These are phyloP conservation scores for Manduca sexta DNA, from an alignment of 1,140 invertebrate genomes.

Conservation along the genomic window DNA sequence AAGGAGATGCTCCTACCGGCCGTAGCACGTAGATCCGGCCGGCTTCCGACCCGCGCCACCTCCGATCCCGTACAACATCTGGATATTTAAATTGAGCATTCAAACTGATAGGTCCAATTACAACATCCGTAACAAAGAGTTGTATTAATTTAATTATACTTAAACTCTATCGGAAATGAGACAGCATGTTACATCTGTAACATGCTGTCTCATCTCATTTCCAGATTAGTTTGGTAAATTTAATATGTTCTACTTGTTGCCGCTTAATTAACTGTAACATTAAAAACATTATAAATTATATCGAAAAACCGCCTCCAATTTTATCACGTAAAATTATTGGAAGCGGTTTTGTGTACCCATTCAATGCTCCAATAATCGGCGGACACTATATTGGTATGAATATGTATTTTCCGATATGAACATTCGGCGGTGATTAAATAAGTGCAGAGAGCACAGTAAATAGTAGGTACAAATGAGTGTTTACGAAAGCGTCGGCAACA, in stretches of 20 bases:
- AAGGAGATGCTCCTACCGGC: conserved; percentile 17
- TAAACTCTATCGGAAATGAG: conserved; percentile 13
- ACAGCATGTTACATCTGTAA: too few relatives aligned
- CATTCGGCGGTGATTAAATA: conserved; percentile 15
- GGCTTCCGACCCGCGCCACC: conserved; percentile 17
- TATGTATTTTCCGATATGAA: too few relatives aligned
- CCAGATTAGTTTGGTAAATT: too few relatives aligned
- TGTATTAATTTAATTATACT: conserved; percentile 21
- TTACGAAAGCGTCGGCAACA: conserved; percentile 44
- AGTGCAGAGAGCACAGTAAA: conserved; percentile 26
- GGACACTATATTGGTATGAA: too few relatives aligned
- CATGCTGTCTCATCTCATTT: too few relatives aligned
- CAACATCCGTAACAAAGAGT: conserved; percentile 24
- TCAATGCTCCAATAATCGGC: too few relatives aligned
- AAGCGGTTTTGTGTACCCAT: too few relatives aligned
- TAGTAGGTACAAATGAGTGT: conserved; percentile 43
- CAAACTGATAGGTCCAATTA: conserved; percentile 35
- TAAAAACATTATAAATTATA: conserved; percentile 3
- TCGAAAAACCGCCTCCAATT: not conserved
- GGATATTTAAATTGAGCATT: conserved; percentile 39
- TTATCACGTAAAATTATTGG: too few relatives aligned
- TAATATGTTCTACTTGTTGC: too few relatives aligned
- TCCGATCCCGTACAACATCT: conserved; percentile 21
- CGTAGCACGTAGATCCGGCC: conserved; percentile 23
- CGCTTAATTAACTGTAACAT: too few relatives aligned